phyloP scores from a whole-genome alignment of 1,140 invertebrate genomes.

The Ostrea edulis region DNA sequence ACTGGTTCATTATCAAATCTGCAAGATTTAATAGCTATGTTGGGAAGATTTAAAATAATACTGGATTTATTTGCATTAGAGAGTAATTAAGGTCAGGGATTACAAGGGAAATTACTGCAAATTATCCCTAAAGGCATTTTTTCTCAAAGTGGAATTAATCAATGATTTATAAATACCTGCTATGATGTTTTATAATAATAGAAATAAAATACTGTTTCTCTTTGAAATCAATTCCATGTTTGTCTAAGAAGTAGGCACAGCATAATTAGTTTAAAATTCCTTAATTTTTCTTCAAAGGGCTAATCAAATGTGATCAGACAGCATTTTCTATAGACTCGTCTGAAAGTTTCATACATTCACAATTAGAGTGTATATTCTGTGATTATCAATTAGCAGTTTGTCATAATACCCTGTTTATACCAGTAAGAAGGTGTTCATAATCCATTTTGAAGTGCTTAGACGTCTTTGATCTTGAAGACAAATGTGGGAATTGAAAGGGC shows the following conservation, averaged over 20 bases:
- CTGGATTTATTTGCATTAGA: background rate
- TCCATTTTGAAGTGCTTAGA: background rate
- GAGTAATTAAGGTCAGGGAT: slow-evolving; percentile 33
- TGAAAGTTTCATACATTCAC: background rate
- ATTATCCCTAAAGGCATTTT: slow-evolving; percentile 20
- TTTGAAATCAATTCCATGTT: slow-evolving; percentile 6
- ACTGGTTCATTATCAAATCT: slow-evolving; percentile 3
- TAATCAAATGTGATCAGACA: slow-evolving; percentile 20
- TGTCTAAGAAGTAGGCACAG: slow-evolving; percentile 28
- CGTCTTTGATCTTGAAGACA: background rate
- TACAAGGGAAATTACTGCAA: slow-evolving; percentile 25
- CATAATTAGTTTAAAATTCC: slow-evolving; percentile 36
- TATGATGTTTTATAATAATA: background rate
- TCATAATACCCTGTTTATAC: slow-evolving; percentile 7
- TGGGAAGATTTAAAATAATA: background rate
- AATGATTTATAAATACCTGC: background rate
- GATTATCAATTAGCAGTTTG: slow-evolving; percentile 25
- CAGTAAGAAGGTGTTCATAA: background rate
- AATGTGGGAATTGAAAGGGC: background rate
- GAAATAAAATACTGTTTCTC: background rate
- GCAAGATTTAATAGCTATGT: background rate
- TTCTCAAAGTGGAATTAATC: background rate
- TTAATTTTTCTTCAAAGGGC: slow-evolving; percentile 34
- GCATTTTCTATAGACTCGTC: background rate
- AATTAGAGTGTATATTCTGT: background rate